These are phyloP conservation scores for Pionites leucogaster DNA, from an alignment of 2,113 vertebrate species.

Conservation along the genomic window DNA sequence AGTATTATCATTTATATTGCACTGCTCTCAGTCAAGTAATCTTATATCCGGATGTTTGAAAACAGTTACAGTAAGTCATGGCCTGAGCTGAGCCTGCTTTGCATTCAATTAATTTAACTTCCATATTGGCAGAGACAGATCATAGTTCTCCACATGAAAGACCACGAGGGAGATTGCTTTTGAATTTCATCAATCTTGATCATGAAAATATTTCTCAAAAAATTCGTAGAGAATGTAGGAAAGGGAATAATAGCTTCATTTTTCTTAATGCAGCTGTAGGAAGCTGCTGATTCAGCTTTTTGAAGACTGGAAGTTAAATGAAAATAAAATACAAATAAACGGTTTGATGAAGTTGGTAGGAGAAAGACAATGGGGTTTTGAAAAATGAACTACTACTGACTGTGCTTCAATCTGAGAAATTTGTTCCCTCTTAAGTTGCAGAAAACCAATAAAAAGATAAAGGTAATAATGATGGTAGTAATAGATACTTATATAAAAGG, in stretches of 20 bases:
- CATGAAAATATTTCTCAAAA: background rate
- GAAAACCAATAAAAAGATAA: background rate
- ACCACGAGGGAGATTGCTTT: background rate
- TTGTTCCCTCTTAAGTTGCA: background rate
- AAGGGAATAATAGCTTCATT: background rate
- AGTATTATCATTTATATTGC: background rate
- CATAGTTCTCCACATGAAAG: background rate
- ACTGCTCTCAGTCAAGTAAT: background rate
- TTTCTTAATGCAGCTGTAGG: background rate
- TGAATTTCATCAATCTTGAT: conserved; percentile 1
- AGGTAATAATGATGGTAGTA: background rate
- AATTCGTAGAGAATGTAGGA: background rate
- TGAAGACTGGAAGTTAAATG: background rate
- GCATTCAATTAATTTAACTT: background rate
- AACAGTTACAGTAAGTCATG: background rate
- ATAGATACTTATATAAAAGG: background rate
- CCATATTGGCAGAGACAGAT: background rate
- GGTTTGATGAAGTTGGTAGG: background rate
- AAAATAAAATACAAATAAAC: background rate
- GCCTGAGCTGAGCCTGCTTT: background rate
- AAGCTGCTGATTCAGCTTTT: background rate
- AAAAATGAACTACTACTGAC: background rate
- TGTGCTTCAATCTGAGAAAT: background rate
- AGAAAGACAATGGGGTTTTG: background rate
- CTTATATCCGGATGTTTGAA: background rate